Percentiles rank a stretch among this genome's conserved stretches.
Conservation (phyloP, 2,888 invertebrate genomes). For the Serrognathus titanus region DNA sequence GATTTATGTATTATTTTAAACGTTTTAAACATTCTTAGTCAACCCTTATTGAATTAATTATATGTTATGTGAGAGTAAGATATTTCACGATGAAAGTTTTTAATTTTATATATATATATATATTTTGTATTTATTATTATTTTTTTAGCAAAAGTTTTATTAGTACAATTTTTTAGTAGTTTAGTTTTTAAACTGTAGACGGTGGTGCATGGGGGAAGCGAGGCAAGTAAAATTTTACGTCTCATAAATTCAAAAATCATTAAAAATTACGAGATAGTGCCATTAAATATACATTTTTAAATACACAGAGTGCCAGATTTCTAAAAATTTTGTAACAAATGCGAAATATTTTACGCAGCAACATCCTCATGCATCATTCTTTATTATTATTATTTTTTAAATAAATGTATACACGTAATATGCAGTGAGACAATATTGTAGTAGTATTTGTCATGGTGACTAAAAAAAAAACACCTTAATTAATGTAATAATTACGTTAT, state of each 20-base stretch:
- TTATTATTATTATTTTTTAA: conserved; percentile 13
- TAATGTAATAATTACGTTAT: conserved; percentile 8
- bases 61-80: background rate
- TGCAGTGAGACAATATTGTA: conserved; percentile 17
- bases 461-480: conserved; percentile 4
- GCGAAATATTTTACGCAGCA: background rate
- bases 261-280: conserved; percentile 8
- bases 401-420: conserved; percentile 6
- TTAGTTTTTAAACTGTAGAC: conserved; percentile 4
- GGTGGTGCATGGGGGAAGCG: conserved; percentile 2
- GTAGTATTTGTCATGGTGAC: conserved; percentile 17
- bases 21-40: conserved; percentile 11
- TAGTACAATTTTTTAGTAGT: conserved; percentile 17
- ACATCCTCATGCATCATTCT: background rate
- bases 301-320: too few species aligned
- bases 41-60: conserved; percentile 3
- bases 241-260: conserved; percentile 7
- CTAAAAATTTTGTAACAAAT: too few species aligned
- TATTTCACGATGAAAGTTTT: conserved; percentile 3
- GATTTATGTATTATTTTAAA: conserved; percentile 14
- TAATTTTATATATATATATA: conserved; percentile 3
- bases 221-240: conserved; percentile 3
- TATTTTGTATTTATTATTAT: conserved; percentile 8
- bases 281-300: background rate
- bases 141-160: conserved; percentile 11